Percentiles rank a stretch among this genome's conserved stretches.
These are phyloP conservation scores for Acestrorhynchus altus DNA, from an alignment of 2,797 vertebrate species.

Conservation along the genomic window DNA sequence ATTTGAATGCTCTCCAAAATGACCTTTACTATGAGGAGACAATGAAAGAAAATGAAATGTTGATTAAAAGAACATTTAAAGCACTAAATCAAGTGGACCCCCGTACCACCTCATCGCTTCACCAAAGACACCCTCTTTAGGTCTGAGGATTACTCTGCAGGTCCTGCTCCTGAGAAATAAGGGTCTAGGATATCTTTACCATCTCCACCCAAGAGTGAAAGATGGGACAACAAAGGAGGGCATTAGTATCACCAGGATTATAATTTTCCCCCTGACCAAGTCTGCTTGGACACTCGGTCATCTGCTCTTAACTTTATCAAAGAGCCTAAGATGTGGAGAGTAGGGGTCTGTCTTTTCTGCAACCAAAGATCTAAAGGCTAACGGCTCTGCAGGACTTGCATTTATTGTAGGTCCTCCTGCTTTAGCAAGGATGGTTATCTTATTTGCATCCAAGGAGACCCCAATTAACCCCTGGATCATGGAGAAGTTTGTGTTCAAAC, in stretches of 20 bases:
- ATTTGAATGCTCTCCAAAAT: neutral
- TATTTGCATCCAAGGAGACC: constrained; percentile 20
- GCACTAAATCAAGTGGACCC: neutral
- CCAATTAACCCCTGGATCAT: constrained; percentile 3
- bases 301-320: constrained; percentile 19
- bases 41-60: neutral
- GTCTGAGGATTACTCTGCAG: neutral
- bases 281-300: neutral
- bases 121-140: neutral
- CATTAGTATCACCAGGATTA: constrained; percentile 1
- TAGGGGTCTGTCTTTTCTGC: neutral
- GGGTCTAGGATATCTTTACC: neutral
- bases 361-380: neutral
- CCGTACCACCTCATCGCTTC: neutral
- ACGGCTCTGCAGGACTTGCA: neutral
- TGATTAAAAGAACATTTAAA: neutral
- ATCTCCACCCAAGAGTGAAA: neutral
- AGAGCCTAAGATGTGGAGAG: neutral
- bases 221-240: neutral
- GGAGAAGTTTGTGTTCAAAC: neutral
- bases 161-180: neutral
- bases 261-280: constrained; percentile 14
- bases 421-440: neutral
- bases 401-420: neutral
- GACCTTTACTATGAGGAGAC: neutral